Evolutionary conservation across 2,797 vertebrate species (phyloP).

Genomic region (Limosa lapponica): DNA sequence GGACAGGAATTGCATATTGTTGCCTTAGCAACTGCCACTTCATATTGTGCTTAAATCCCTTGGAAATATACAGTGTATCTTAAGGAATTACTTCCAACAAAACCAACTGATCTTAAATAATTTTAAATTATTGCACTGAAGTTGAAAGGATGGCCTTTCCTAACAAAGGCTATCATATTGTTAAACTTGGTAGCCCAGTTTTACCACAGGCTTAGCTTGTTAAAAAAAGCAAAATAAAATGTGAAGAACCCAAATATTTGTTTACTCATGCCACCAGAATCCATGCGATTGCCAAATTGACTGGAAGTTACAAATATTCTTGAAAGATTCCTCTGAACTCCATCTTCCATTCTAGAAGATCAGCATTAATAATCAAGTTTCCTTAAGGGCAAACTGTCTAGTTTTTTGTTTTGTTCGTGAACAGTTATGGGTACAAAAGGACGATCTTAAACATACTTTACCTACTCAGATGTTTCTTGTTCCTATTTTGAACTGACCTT

Average conservation of each 20-base stretch:
- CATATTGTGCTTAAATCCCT: constrained; percentile 37
- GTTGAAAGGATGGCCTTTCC: background rate
- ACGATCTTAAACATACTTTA: background rate
- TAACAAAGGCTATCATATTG: background rate
- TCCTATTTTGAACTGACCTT: background rate
- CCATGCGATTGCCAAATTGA: background rate
- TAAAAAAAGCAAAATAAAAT: background rate
- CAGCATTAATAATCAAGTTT: background rate
- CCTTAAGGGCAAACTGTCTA: background rate
- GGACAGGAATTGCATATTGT: constrained; percentile 16
- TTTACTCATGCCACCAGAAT: background rate
- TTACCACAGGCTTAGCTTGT: background rate
- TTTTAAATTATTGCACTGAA: constrained; percentile 7
- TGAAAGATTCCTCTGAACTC: background rate
- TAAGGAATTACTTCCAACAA: constrained; percentile 28
- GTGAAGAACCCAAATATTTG: background rate
- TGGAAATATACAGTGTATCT: background rate
- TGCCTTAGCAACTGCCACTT: constrained; percentile 65
- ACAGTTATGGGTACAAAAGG: background rate
- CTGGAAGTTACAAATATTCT: background rate
- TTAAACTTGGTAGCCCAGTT: background rate
- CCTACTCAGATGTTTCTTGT: background rate
- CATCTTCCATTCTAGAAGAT: background rate
- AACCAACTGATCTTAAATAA: background rate
- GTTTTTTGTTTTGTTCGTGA: background rate